phyloP scores from a whole-genome alignment of 2,113 vertebrate species.

The Recurvirostra avosetta region DNA sequence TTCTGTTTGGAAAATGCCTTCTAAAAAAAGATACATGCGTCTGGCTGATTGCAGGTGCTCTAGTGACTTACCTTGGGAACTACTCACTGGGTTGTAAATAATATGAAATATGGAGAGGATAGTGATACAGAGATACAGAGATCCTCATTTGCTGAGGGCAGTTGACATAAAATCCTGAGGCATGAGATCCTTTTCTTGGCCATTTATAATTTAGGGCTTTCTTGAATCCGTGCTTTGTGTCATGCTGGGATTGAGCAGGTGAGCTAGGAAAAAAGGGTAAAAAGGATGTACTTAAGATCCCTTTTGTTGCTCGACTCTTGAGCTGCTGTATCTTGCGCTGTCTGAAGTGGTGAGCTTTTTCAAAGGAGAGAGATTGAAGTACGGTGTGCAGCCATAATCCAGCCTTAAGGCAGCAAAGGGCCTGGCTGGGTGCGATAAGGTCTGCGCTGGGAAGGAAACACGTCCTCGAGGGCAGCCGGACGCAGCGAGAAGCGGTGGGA shows the following conservation, averaged over 20 bases:
- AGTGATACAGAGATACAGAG: fast-evolving
- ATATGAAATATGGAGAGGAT: fast-evolving
- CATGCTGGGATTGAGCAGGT: background rate
- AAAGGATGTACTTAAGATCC: background rate
- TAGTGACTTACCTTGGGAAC: background rate
- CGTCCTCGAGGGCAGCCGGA: background rate
- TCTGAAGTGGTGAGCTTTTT: background rate
- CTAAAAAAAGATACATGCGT: fast-evolving
- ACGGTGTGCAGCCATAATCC: background rate
- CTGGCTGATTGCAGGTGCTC: background rate
- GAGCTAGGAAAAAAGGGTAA: background rate
- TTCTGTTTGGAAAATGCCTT: background rate
- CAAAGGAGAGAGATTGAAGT: background rate
- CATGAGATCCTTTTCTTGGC: background rate
- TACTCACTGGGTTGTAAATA: background rate
- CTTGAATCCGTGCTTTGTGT: background rate
- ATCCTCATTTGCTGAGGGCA: background rate
- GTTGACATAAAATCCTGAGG: background rate
- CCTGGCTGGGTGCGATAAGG: background rate
- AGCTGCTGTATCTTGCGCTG: background rate
- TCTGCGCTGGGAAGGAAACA: background rate
- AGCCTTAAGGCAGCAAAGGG: background rate
- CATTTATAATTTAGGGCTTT: background rate
- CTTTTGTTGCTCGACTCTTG: background rate
- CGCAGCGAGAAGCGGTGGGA: background rate